These are phyloP conservation scores for Octomys mimax DNA, from an alignment of 2,797 vertebrate genomes.

Conservation along the genomic window DNA sequence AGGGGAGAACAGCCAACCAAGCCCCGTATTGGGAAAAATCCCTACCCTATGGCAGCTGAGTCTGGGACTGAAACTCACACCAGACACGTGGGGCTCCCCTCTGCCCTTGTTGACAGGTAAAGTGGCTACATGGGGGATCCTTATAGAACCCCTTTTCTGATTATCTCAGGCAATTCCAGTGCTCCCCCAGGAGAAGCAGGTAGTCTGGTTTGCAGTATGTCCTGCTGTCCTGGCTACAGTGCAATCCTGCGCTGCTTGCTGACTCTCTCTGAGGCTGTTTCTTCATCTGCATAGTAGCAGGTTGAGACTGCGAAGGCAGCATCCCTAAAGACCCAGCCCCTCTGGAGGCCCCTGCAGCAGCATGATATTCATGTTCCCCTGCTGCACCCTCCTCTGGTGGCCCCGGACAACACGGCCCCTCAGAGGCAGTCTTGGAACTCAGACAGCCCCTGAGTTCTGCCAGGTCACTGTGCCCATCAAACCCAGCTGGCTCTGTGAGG, in stretches of 20 bases:
- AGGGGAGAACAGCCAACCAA: neutral
- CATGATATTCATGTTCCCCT: neutral
- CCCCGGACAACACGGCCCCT: too few species aligned
- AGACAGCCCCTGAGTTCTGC: neutral
- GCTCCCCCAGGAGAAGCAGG: neutral
- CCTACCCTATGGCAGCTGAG: neutral
- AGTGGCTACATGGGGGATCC: neutral
- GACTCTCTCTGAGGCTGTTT: neutral
- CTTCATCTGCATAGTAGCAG: neutral
- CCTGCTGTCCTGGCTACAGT: neutral
- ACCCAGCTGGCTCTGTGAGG: neutral
- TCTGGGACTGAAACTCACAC: neutral
- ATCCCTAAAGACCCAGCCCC: neutral
- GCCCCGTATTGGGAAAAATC: neutral
- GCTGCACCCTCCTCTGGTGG: too few species aligned
- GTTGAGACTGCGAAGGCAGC: neutral
- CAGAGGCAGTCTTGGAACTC: neutral
- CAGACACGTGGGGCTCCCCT: neutral
- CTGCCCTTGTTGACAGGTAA: neutral
- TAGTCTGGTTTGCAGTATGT: neutral
- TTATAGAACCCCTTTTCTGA: neutral
- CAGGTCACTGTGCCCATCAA: neutral
- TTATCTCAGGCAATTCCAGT: neutral
- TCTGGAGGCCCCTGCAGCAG: neutral
- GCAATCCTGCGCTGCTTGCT: neutral